Evolutionary conservation across 1,140 invertebrate species (phyloP), one percentile per base, ranked within the genome.

Genomic region (Brachionus plicatilis): DNA sequence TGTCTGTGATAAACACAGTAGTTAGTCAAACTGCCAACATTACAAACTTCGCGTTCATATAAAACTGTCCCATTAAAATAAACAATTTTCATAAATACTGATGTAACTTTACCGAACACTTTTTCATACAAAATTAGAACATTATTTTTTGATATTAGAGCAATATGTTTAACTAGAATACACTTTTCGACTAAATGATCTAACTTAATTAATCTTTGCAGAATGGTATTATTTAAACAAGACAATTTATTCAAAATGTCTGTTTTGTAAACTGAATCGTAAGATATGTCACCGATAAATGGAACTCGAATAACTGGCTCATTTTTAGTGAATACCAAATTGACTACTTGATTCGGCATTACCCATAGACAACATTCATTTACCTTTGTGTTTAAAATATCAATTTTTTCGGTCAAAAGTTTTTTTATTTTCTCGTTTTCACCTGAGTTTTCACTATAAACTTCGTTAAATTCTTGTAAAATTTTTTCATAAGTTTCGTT

Each of bases 261-360:
- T 76, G 50, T 27, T 12, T 76, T 76, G 12, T 50, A 29, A 29
- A 50, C 72, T 12, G 72, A 47, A 20, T 76, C 72, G 29, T 76
- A 76, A 1, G n/a, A 24, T 50, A 76, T 76, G 27, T 76, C 72
- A 27, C 72, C 72, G n/a, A 76, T 76, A 24, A 76, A 76, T 76
- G 72, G 72, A 29, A 76, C 43, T 24, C 50, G 24, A 37, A 76
- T 76, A 20, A 14, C 9, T 50, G 43, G 17, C 17, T 76, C 72
- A 76, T 50, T 76, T 76, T 50, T 76, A 9, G 43, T 37, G 27
- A 76, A 76, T n/a, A 33, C 7, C 20, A 76, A 50, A 27, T n/a
- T 29, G 17, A 76, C 20, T 50, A 27, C 8, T 6, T 45, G 24
- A 76, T 29, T 76, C 3, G 20, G 72, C 17, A 76, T 76, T n/a